phyloP scores from a whole-genome alignment of 2,113 vertebrate genomes.

The Deroptyus accipitrinus region DNA sequence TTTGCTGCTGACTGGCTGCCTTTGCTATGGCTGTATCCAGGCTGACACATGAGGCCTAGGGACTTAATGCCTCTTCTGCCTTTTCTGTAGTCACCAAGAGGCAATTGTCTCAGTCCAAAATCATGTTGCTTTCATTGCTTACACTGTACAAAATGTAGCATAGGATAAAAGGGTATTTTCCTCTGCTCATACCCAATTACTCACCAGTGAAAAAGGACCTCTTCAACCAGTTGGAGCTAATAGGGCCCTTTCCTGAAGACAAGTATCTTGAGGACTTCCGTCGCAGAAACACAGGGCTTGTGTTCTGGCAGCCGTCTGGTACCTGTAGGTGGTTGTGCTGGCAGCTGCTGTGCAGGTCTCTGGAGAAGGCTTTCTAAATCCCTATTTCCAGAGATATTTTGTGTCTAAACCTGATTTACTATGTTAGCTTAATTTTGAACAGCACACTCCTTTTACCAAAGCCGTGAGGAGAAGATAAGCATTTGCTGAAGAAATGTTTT shows the following conservation, averaged over 20 bases:
- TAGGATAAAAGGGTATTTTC: neutral
- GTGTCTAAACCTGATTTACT: neutral
- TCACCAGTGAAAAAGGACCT: neutral
- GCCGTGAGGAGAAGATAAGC: neutral
- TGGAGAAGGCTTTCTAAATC: neutral
- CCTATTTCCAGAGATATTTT: neutral
- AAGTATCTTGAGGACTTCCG: neutral
- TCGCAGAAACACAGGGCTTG: neutral
- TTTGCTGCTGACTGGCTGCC: neutral
- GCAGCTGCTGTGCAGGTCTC: neutral
- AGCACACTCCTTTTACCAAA: neutral
- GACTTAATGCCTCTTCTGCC: neutral
- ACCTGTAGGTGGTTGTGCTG: neutral
- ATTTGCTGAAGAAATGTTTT: neutral
- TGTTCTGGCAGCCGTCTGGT: neutral
- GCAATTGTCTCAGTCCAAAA: neutral
- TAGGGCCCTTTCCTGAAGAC: neutral
- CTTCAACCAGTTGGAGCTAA: neutral
- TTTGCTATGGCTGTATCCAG: neutral
- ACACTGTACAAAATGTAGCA: neutral
- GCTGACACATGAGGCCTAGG: neutral
- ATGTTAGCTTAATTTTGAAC: neutral
- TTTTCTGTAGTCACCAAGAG: neutral
- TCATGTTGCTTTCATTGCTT: neutral
- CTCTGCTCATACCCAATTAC: neutral